phyloP scores from a whole-genome alignment of 1,140 invertebrate species.

The Rhagoletis zephyria region DNA sequence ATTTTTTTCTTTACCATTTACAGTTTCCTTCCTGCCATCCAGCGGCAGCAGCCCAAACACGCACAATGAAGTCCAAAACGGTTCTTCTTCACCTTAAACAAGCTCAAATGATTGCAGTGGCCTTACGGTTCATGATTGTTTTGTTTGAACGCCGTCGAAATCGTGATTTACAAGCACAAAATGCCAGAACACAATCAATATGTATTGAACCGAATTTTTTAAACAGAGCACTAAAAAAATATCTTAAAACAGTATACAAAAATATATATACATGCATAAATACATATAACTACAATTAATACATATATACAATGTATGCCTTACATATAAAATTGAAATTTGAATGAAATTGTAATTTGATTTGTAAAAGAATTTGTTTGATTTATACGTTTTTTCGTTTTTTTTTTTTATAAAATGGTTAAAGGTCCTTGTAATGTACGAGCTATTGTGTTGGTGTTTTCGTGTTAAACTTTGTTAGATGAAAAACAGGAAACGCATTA shows the following conservation, averaged over 20 bases:
- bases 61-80: constrained; percentile 14
- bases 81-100: neutral
- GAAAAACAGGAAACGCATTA: neutral
- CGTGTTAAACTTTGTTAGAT: neutral
- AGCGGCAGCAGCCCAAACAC: constrained; percentile 59
- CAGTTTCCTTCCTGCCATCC: constrained; percentile 67
- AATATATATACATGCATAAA: constrained; percentile 9
- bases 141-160: neutral
- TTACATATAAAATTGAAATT: constrained; percentile 27
- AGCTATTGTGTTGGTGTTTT: neutral
- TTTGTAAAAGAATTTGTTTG: constrained; percentile 24
- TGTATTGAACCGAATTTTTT: constrained; percentile 11
- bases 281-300: constrained; percentile 7
- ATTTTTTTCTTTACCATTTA: constrained; percentile 54
- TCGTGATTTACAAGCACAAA: constrained; percentile 29
- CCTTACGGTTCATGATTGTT: constrained; percentile 11
- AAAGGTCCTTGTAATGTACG: neutral
- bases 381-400: neutral
- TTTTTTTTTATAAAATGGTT: neutral
- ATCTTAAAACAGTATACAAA: constrained; percentile 34
- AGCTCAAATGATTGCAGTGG: neutral
- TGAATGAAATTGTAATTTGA: constrained; percentile 16
- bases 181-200: constrained; percentile 8
- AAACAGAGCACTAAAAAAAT: constrained; percentile 1
- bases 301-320: constrained; percentile 18